A percentile compares a stretch with the other conserved stretches of the same genome.
phyloP scores from a whole-genome alignment of 2,888 invertebrate species.

The Lymantria monacha region DNA sequence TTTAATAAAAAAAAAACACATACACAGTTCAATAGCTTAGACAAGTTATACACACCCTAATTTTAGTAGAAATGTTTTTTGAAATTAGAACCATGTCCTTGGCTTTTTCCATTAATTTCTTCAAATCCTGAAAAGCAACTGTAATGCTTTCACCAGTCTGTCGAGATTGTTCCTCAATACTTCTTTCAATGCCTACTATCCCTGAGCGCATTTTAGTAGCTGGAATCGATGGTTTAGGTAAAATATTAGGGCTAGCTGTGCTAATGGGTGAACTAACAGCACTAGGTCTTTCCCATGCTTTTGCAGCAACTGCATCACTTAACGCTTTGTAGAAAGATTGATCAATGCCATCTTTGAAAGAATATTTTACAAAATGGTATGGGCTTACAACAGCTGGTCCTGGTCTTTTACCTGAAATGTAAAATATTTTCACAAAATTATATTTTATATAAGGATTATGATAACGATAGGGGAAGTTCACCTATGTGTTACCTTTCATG shows the following conservation, averaged over 20 bases:
- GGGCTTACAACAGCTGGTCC: constrained; percentile 89
- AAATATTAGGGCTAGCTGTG: constrained; percentile 38
- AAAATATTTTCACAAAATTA: neutral
- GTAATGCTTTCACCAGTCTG: constrained; percentile 95
- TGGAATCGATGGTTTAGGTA: constrained; percentile 44
- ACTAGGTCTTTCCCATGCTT: constrained; percentile 83
- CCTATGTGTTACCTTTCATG: neutral
- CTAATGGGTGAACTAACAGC: constrained; percentile 39
- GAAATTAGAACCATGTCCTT: constrained; percentile 98
- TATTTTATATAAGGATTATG: neutral
- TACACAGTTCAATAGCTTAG: neutral
- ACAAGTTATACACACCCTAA: constrained; percentile 81
- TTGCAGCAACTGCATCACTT: constrained; percentile 83
- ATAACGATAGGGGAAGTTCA: neutral
- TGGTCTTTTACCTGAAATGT: constrained; percentile 82
- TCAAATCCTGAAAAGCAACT: constrained; percentile 97
- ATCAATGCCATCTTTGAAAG: constrained; percentile 92
- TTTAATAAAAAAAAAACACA: neutral
- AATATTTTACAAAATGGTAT: constrained; percentile 89
- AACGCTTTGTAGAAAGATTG: constrained; percentile 84
- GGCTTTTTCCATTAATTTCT: constrained; percentile 96
- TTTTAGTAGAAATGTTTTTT: constrained; percentile 94
- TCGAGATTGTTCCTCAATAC: constrained; percentile 94
- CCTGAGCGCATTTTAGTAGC: constrained; percentile 88
- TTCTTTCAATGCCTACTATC: constrained; percentile 97